Conservation (phyloP, 2,113 vertebrate genomes). For the Halichoerus grypus region DNA sequence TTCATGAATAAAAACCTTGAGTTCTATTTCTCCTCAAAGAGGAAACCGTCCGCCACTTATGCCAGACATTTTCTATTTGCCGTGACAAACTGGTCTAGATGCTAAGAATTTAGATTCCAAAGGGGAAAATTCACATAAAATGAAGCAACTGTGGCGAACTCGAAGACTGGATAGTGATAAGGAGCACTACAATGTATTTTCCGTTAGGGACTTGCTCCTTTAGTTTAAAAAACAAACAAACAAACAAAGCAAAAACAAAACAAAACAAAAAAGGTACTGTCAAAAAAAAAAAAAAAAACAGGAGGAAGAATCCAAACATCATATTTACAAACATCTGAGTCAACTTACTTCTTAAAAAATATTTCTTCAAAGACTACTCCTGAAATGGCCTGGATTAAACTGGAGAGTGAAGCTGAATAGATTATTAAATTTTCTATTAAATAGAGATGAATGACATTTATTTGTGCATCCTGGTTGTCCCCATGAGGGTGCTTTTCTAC, state of each 20-base stretch:
- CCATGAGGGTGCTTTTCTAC: background rate
- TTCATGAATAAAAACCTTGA: background rate
- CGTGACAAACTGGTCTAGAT: background rate
- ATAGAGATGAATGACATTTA: background rate
- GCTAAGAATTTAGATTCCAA: constrained; percentile 22
- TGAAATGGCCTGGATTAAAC: constrained; percentile 12
- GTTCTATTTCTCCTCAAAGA: constrained; percentile 37
- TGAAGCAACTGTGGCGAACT: background rate
- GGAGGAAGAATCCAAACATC: background rate
- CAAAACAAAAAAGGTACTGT: no score
- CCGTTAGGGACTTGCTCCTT: background rate
- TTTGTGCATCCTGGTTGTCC: constrained; percentile 2
- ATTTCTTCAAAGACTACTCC: background rate
- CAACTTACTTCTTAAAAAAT: constrained; percentile 35
- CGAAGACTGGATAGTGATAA: background rate
- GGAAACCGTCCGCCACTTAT: background rate
- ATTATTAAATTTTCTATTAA: constrained; percentile 33
- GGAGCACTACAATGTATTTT: background rate
- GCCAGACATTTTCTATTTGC: constrained; percentile 33
- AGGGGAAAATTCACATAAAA: background rate
- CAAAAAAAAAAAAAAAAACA: background rate
- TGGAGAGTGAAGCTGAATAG: background rate
- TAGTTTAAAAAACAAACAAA: background rate
- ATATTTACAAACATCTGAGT: constrained; percentile 1
- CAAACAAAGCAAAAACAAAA: background rate